Evolutionary conservation across 2,888 invertebrate genomes (phyloP).

Genomic region (Elegia similella): DNA sequence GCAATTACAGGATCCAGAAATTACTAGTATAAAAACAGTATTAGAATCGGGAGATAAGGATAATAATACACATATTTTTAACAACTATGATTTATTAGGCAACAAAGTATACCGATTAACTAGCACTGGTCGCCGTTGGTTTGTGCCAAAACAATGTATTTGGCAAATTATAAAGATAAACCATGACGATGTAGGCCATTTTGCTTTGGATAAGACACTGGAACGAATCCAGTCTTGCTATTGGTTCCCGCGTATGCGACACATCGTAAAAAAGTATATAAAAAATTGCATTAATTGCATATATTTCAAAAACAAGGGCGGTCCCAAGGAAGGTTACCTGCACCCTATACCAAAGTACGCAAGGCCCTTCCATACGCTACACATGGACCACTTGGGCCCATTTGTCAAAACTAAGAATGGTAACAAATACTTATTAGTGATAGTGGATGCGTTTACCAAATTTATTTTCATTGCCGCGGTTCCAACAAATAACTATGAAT

Average conservation of each 20-base stretch:
- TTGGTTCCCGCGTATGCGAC: no score
- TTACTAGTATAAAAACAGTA: constrained; percentile 19
- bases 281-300: constrained; percentile 37
- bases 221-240: constrained; percentile 25
- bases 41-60: constrained; percentile 31
- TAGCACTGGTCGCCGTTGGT: constrained; percentile 32
- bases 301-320: constrained; percentile 37
- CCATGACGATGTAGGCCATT: constrained; percentile 42
- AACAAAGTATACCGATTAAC: constrained; percentile 34
- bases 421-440: constrained; percentile 36
- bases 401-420: constrained; percentile 31
- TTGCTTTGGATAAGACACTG: constrained; percentile 34
- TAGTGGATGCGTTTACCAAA: constrained; percentile 43
- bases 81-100: constrained; percentile 31
- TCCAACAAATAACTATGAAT: constrained; percentile 17
- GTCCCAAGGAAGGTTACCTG: no score
- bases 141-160: no score
- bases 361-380: constrained; percentile 32
- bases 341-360: constrained; percentile 30
- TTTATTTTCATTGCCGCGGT: constrained; percentile 37
- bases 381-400: constrained; percentile 38
- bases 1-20: constrained; percentile 29
- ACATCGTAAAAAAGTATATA: constrained; percentile 34
- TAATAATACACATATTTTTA: constrained; percentile 27
- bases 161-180: constrained; percentile 32